Conservation (phyloP, 53 echinoderm and acorn worm species). For the Apostichopus leukothele region DNA sequence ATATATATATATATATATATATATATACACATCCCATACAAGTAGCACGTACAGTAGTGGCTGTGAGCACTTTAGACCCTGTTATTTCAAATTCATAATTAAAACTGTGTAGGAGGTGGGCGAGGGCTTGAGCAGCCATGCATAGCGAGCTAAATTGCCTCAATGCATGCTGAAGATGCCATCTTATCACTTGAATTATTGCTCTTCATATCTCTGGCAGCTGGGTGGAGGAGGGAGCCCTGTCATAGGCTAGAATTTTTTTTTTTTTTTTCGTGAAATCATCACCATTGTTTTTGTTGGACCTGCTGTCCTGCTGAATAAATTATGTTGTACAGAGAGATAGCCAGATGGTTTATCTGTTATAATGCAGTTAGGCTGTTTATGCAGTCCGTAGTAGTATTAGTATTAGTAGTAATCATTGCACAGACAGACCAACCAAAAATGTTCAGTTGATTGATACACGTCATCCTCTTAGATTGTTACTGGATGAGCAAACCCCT, state of each 20-base stretch:
- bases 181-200: constrained; percentile 21
- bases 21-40: not conserved
- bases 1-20: too few species aligned
- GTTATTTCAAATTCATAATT: constrained; percentile 52
- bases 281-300: not conserved
- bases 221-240: not conserved
- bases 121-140: constrained; percentile 35
- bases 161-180: constrained; percentile 11
- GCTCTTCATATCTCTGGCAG: not conserved
- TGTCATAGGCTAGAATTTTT: not conserved
- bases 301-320: constrained; percentile 19
- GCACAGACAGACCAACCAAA: too few species aligned
- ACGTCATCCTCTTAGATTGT: too few species aligned
- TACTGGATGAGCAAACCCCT: too few species aligned
- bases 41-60: not conserved
- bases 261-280: not conserved
- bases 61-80: constrained; percentile 14
- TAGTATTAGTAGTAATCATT: too few species aligned
- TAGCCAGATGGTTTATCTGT: constrained; percentile 7
- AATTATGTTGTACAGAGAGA: not conserved
- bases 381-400: not conserved
- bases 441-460: too few species aligned
- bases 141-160: constrained; percentile 28
- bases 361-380: not conserved
- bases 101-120: constrained; percentile 35